phyloP scores from a whole-genome alignment of 92 coral and sea anemone genomes.

The Virgularia gustaviana region DNA sequence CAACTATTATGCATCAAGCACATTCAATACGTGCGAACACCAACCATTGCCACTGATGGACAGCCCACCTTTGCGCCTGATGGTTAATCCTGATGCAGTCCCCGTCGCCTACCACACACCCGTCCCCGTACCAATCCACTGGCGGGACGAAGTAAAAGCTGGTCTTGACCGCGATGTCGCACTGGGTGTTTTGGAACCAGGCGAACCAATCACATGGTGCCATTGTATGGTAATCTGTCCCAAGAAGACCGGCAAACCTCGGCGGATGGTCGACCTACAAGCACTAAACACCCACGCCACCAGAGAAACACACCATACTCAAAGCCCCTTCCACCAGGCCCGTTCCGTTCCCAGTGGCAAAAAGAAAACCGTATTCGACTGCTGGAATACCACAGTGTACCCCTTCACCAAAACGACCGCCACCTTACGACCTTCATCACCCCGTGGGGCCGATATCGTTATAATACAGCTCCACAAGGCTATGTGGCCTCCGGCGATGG shows the following conservation, averaged over 20 bases:
- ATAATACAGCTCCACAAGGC: too few relatives aligned
- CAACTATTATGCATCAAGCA: constrained; percentile 47
- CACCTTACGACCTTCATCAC: too few relatives aligned
- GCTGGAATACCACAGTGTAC: too few relatives aligned
- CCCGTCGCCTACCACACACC: constrained; percentile 65
- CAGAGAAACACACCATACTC: constrained; percentile 49
- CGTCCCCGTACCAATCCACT: constrained; percentile 55
- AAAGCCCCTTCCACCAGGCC: constrained; percentile 65
- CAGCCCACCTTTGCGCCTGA: constrained; percentile 42
- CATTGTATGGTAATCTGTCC: constrained; percentile 52
- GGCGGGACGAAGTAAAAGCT: constrained; percentile 56
- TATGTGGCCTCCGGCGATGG: constrained; percentile 18
- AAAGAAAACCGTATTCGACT: constrained; percentile 41
- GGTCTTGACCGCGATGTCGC: too few relatives aligned
- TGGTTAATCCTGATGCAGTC: constrained; percentile 52
- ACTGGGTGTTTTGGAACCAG: constrained; percentile 52
- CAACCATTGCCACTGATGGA: constrained; percentile 59
- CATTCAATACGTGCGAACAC: constrained; percentile 67
- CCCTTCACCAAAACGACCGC: too few relatives aligned
- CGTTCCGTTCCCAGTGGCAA: constrained; percentile 37
- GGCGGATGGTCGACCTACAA: constrained; percentile 57
- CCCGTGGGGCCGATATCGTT: too few relatives aligned
- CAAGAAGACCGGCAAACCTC: constrained; percentile 53
- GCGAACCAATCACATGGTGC: constrained; percentile 44
- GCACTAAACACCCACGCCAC: constrained; percentile 46